Evolutionary conservation across 1,140 invertebrate species (phyloP).

Genomic region (Zaprionus lachaisei): DNA sequence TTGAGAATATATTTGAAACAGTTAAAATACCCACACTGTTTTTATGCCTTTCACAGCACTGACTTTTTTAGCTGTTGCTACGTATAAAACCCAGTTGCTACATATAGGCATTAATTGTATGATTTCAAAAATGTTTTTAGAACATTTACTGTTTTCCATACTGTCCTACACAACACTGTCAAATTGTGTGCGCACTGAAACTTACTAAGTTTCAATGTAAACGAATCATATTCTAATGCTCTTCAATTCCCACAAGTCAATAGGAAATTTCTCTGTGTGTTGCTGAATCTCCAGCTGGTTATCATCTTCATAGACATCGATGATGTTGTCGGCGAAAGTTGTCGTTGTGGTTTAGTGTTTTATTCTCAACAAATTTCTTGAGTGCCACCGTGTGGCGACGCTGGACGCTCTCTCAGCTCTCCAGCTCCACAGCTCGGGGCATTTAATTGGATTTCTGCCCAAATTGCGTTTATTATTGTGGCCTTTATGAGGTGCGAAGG

Average conservation of each 20-base stretch:
- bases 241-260: neutral
- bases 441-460: slow-evolving; percentile 81
- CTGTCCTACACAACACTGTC: too few relatives aligned
- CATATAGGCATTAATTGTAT: too few relatives aligned
- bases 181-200: too few relatives aligned
- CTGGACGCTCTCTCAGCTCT: slow-evolving; percentile 46
- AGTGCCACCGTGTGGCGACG: neutral
- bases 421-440: slow-evolving; percentile 24
- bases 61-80: neutral
- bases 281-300: slow-evolving; percentile 29
- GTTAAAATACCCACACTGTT: too few relatives aligned
- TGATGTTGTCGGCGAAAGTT: slow-evolving; percentile 48
- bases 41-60: neutral
- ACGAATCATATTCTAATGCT: neutral
- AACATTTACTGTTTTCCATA: too few relatives aligned
- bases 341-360: slow-evolving; percentile 48
- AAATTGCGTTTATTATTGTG: slow-evolving; percentile 81
- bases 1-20: neutral
- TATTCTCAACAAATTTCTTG: slow-evolving; percentile 32
- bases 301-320: slow-evolving; percentile 74
- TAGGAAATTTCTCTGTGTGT: slow-evolving; percentile 2
- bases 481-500: slow-evolving; percentile 79
- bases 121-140: too few relatives aligned
- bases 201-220: too few relatives aligned
- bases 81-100: too few relatives aligned